Evolutionary conservation across 1,140 invertebrate species (phyloP).

Genomic region (Penaeus japonicus): DNA sequence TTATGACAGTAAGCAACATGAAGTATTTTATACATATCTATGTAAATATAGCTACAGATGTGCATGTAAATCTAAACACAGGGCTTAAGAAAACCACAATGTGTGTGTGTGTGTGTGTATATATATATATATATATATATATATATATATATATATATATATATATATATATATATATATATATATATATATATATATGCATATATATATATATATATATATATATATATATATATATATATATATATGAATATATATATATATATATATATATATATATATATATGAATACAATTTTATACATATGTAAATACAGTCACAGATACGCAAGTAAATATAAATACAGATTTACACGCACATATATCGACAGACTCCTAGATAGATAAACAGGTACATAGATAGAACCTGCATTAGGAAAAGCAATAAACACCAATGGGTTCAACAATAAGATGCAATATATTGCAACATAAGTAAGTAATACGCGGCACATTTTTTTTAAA

Average conservation of each 20-base stretch:
- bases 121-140: too few relatives aligned
- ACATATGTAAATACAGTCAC: background rate
- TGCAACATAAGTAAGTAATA: too few relatives aligned
- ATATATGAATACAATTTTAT: background rate
- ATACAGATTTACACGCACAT: background rate
- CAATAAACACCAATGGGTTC: background rate
- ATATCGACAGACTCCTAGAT: background rate
- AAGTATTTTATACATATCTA: background rate
- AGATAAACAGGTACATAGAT: background rate
- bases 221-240: too few relatives aligned
- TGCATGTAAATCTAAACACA: too few relatives aligned
- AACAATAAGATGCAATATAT: background rate
- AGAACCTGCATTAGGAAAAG: too few relatives aligned
- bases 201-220: background rate
- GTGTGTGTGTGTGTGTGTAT: too few relatives aligned
- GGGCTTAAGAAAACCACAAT: too few relatives aligned
- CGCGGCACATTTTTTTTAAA: too few relatives aligned
- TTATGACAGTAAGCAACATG: background rate
- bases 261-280: conserved; percentile 1
- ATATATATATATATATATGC: background rate
- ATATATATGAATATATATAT: background rate
- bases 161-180: background rate
- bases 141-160: too few relatives aligned
- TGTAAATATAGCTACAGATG: background rate
- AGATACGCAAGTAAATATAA: background rate